Base-by-base conservation (phyloP, 2,888 invertebrate species). In the Drosophila merina region DNA sequence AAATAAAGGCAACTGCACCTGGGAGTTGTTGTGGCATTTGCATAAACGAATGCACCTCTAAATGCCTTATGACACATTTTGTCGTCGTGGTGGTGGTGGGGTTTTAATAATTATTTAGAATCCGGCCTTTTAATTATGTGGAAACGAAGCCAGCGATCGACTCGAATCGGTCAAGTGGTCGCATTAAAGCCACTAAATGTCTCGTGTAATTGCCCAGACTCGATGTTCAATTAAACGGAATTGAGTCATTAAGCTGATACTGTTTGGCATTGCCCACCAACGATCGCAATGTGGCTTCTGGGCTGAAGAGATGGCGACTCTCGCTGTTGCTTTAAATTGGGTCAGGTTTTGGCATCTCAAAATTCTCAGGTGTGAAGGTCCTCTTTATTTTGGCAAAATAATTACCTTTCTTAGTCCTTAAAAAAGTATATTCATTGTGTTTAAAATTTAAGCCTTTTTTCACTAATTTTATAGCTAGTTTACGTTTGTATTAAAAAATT, bases 11-110 rank as follows among this genome's bases (percentile, higher is more conserved):
- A 57, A 64, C 38, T 64, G 74, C 48, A 52, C 62, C 48, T 50
- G 78, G 52, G 73, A 66, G 72, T 72, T 81, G 78, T 78, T 81
- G 70, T 87, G 85, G 86, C 83, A 84, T 84, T 87, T 85, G 82
- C 85, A 84, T 84, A 87, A 87, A 85, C 77, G 70, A 82, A 82
- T 87, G 87, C 79, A 71, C 62, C 72, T 70, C 72, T 55, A 76
- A 76, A 88, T 85, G 76, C 76, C 75, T 77, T 60, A 74, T 86
- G 85, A 85, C 85, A 83, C 75, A 83, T 77, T 75, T 78, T 52
- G 57, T 33, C 51, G 31, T 20, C 26, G 62, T 31, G 6, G 44
- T 2, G 30, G 45, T n/a, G 45, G 45, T 30, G 55, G 44, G 31
- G 30, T 42, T 55, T 36, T 40, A 51, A 66, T 76, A 86, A 77